Percentiles rank a stretch among this genome's conserved stretches.
phyloP scores from a whole-genome alignment of 2,888 invertebrate species.

The Hydrotaea cyrtoneurina region DNA sequence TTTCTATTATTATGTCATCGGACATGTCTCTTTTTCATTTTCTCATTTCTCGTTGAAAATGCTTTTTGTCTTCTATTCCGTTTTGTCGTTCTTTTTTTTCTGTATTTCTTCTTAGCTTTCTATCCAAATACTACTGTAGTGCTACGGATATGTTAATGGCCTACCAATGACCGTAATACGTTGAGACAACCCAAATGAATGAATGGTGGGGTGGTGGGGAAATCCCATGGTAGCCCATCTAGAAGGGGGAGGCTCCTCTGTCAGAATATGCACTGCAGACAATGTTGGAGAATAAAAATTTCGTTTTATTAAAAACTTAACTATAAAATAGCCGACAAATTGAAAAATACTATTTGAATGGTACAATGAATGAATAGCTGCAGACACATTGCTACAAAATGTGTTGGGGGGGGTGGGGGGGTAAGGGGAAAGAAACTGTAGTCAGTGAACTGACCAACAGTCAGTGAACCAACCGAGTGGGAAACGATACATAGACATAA shows the following conservation, averaged over 20 bases:
- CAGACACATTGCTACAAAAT: constrained; percentile 17
- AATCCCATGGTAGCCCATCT: not conserved
- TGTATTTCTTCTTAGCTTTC: constrained; percentile 21
- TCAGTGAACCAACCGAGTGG: constrained; percentile 27
- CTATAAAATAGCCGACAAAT: constrained; percentile 64
- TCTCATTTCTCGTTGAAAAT: not conserved
- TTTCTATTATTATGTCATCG: constrained; percentile 56
- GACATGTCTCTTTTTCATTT: not conserved
- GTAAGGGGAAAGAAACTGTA: not conserved
- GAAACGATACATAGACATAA: constrained; percentile 34
- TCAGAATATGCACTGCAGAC: constrained; percentile 42
- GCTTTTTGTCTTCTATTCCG: constrained; percentile 7
- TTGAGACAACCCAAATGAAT: constrained; percentile 41
- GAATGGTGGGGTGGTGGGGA: no score
- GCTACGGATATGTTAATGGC: constrained; percentile 64
- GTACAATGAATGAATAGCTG: constrained; percentile 40
- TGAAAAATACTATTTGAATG: constrained; percentile 59
- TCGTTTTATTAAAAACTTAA: constrained; percentile 65
- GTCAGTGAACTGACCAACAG: constrained; percentile 7
- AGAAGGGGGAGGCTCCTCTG: not conserved
- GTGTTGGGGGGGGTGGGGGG: not conserved
- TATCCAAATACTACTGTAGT: not conserved
- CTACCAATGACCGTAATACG: constrained; percentile 55
- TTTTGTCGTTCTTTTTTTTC: constrained; percentile 36
- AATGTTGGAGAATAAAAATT: constrained; percentile 17